Evolutionary conservation across 2,888 invertebrate species (phyloP).

Genomic region (Stenichneumon culpator): DNA sequence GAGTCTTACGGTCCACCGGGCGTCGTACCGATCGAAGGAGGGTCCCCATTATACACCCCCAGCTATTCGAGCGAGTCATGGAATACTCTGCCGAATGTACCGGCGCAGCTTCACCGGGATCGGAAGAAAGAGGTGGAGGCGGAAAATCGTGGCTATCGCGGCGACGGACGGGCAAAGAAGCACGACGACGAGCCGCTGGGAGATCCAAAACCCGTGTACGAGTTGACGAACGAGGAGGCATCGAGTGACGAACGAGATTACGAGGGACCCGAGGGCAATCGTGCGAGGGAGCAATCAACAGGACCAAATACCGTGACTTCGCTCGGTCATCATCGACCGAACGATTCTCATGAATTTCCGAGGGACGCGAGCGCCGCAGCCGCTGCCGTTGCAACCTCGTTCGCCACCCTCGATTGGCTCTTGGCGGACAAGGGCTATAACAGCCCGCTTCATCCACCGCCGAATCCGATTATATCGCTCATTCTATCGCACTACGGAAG

Average conservation of each 20-base stretch:
- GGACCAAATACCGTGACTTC: conserved; percentile 50
- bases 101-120: not conserved
- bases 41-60: conserved; percentile 29
- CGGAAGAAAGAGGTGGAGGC: not conserved
- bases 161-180: not conserved
- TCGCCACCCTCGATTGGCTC: conserved; percentile 76
- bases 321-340: conserved; percentile 37
- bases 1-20: conserved; percentile 47
- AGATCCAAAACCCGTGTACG: conserved; percentile 64
- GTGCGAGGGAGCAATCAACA: conserved; percentile 49
- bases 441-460: conserved; percentile 87
- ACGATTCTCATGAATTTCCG: conserved; percentile 35
- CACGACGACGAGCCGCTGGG: not conserved
- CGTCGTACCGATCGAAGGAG: conserved; percentile 39
- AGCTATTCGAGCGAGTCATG: conserved; percentile 34
- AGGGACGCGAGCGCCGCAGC: conserved; percentile 26
- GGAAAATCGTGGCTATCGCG: conserved; percentile 26
- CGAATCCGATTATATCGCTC: conserved; percentile 88
- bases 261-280: conserved; percentile 40
- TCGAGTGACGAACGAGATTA: conserved; percentile 47
- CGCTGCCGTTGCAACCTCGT: conserved; percentile 53
- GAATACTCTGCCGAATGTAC: conserved; percentile 29
- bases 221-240: conserved; percentile 48
- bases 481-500: conserved; percentile 89
- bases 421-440: conserved; percentile 85